These are phyloP conservation scores for Dendrocincla fuliginosa DNA, from an alignment of 2,797 vertebrate genomes.

Conservation along the genomic window DNA sequence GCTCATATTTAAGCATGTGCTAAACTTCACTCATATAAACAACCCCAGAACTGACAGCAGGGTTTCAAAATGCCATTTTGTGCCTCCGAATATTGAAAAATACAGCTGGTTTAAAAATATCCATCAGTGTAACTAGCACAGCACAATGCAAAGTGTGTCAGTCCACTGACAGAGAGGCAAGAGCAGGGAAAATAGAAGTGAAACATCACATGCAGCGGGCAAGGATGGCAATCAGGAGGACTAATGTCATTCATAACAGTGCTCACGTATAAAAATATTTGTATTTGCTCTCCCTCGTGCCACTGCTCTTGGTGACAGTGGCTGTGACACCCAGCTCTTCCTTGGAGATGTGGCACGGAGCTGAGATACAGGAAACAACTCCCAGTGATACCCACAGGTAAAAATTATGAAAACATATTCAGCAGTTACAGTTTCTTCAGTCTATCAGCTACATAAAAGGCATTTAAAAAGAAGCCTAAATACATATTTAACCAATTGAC, in stretches of 20 bases:
- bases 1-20: neutral
- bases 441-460: slow-evolving; percentile 46
- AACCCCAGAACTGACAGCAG: neutral
- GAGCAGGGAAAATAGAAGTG: neutral
- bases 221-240: neutral
- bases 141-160: neutral
- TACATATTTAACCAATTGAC: slow-evolving; percentile 69
- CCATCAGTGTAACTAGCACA: neutral
- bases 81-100: slow-evolving; percentile 4
- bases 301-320: rapidly evolving
- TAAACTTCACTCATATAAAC: neutral
- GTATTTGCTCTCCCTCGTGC: neutral
- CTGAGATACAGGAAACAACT: neutral
- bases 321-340: neutral
- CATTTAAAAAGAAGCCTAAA: slow-evolving; percentile 49
- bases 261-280: neutral
- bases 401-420: slow-evolving; percentile 47
- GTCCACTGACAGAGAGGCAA: neutral
- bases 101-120: slow-evolving; percentile 5
- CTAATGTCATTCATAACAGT: neutral
- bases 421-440: slow-evolving; percentile 18
- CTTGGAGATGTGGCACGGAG: neutral
- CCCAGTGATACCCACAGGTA: slow-evolving; percentile 32
- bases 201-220: neutral
- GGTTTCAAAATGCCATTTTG: slow-evolving; percentile 15